Conservation (phyloP, 2,113 vertebrate genomes). For the Mustelus asterias region DNA sequence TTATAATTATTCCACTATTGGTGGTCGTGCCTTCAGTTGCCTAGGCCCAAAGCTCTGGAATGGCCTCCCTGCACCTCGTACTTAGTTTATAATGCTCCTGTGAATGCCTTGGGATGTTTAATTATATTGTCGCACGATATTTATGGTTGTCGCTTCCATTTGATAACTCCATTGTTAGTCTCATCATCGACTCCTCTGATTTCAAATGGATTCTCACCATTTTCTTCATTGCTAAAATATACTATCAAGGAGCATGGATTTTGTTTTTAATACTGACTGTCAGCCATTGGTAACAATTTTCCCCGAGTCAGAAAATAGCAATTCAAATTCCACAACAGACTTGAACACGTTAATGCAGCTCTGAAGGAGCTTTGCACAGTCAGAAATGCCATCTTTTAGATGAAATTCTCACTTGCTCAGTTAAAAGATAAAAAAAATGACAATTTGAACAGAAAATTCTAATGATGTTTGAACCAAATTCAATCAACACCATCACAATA, state of each 20-base stretch:
- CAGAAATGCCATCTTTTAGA: neutral
- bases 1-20: too few relatives aligned
- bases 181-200: neutral
- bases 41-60: too few relatives aligned
- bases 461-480: neutral
- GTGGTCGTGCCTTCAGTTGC: too few relatives aligned
- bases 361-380: neutral
- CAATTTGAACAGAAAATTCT: neutral
- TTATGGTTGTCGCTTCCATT: neutral
- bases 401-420: neutral
- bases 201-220: neutral
- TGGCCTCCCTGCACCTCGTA: too few relatives aligned
- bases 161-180: neutral
- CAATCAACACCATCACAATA: neutral
- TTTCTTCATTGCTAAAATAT: too few relatives aligned
- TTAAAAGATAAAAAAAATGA: neutral
- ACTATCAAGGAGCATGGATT: neutral
- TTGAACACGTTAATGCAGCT: neutral
- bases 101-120: neutral
- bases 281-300: neutral
- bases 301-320: neutral
- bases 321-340: neutral
- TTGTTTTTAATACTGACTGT: neutral
- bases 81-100: too few relatives aligned
- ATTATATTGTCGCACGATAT: too few relatives aligned